Base-by-base conservation (phyloP, 30 jellyfish, hydroid and myxozoan genomes). In the Hydractinia echinata region DNA sequence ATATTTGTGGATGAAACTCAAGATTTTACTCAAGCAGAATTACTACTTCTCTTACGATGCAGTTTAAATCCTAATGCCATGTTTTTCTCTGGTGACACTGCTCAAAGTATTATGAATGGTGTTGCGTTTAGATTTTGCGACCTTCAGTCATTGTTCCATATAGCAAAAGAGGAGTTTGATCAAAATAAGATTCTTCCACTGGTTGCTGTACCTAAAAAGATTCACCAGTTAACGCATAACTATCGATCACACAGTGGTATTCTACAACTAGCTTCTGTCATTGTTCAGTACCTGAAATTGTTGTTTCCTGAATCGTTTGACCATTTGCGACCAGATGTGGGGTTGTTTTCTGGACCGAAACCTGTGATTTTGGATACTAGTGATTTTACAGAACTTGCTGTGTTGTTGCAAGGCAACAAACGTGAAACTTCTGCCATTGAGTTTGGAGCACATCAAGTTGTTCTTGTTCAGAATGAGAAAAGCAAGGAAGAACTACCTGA, bases 361-460 rank as follows among this genome's bases (percentile, higher is more conserved):
- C 97, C 97, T 60, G 88, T 91, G 7, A 78, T 91, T 14, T 79
- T 91, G 5, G 91, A 91, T 30, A 82, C 96, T 14, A 82, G 83
- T 19, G 95, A 86, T 44, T 79, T 79, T 55, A 74, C 89, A 16
- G 95, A 91, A 61, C 61, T 91, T 61, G 95, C 97, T 11, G 4
- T 85, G 84, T 44, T 91, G 91, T 81, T 91, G 83, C 82, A 86
- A 18, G 95, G 95, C 0, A 79, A 90, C 18, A 87, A 88, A 5
- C 89, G 96, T 11, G 60, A 91, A 64, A 82, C 97, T 1, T 85
- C 97, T 14, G 88, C 95, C 7, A 82, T 91, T 51, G 97, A 91
- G 72, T 91, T 91, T 79, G 97, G 97, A 15, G 97, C 97, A 10
- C 95, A 91, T 54, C 97, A 91, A 83, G 97, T 91, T 10, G 90